Conservation (phyloP, 2,113 vertebrate genomes). For the Trogon melanurus region DNA sequence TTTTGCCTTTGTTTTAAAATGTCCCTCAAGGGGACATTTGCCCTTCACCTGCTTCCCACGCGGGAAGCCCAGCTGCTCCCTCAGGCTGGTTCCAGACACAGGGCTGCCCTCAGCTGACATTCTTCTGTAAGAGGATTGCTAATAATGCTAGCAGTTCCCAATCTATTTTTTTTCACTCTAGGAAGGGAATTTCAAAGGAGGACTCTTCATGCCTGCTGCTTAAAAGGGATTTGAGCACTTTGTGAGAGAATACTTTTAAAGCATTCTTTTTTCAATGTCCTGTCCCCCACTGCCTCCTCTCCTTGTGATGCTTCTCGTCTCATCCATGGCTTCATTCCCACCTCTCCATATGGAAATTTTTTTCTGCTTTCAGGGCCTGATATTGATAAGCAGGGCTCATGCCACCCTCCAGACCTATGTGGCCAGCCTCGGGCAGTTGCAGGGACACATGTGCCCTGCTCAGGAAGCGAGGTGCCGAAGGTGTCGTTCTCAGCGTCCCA, state of each 20-base stretch:
- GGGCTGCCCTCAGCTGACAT: not conserved
- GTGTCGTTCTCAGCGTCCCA: not conserved
- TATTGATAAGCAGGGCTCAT: not conserved
- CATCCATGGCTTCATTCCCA: not conserved
- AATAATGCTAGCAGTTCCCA: not conserved
- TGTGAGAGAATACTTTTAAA: not conserved
- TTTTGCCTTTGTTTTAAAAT: constrained; percentile 13
- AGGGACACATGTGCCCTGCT: accelerated
- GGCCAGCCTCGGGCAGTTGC: not conserved
- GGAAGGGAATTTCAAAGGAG: not conserved
- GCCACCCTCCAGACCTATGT: not conserved
- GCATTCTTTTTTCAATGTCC: accelerated
- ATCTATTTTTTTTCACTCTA: constrained; percentile 8
- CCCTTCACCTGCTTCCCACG: not conserved
- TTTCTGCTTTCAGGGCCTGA: not conserved
- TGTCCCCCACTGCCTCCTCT: not conserved
- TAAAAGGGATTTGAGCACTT: not conserved
- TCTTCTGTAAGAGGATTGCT: not conserved
- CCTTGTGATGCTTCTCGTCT: not conserved
- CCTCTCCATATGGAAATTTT: not conserved
- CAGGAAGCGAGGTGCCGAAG: accelerated
- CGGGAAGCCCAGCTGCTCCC: constrained; percentile 19
- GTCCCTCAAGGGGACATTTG: not conserved
- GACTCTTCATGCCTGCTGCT: not conserved
- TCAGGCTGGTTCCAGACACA: not conserved